Evolutionary conservation across 2,888 invertebrate genomes (phyloP).

Genomic region (Athrips mouffetella): DNA sequence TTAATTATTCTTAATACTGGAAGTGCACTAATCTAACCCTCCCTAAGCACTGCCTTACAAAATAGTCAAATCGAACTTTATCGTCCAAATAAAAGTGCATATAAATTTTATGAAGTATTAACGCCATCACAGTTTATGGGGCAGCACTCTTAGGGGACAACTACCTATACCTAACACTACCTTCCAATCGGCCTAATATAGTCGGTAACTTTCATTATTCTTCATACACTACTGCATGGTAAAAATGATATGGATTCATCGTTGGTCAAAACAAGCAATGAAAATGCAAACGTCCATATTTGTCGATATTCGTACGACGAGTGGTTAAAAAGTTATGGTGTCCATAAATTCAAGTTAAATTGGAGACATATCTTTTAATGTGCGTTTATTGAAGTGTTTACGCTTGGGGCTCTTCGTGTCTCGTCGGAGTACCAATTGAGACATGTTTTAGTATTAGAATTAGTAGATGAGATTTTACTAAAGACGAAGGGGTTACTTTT

Average conservation of each 20-base stretch:
- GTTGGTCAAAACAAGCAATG: slow-evolving; percentile 15
- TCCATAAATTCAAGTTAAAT: slow-evolving; percentile 70
- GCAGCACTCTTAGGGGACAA: slow-evolving; percentile 55
- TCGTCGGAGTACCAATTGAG: slow-evolving; percentile 27
- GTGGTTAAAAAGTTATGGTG: slow-evolving; percentile 54
- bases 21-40: slow-evolving; percentile 20
- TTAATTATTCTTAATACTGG: slow-evolving; percentile 21
- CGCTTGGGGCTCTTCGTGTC: slow-evolving; percentile 46
- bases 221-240: background rate
- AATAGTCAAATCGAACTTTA: slow-evolving; percentile 72
- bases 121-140: slow-evolving; percentile 65
- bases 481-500: background rate
- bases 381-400: slow-evolving; percentile 72
- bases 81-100: slow-evolving; percentile 71
- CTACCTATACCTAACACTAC: slow-evolving; percentile 43
- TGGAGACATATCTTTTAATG: slow-evolving; percentile 72
- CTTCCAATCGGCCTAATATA: slow-evolving; percentile 24
- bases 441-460: background rate
- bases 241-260: background rate
- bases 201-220: background rate
- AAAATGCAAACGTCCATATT: slow-evolving; percentile 11
- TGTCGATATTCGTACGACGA: slow-evolving; percentile 19
- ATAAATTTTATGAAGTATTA: slow-evolving; percentile 77
- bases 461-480: background rate
- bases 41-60: slow-evolving; percentile 42